A percentile compares a stretch with the other conserved stretches of the same genome.
Conservation (phyloP, 2,888 invertebrate genomes). For the Sminthurinus aureus region DNA sequence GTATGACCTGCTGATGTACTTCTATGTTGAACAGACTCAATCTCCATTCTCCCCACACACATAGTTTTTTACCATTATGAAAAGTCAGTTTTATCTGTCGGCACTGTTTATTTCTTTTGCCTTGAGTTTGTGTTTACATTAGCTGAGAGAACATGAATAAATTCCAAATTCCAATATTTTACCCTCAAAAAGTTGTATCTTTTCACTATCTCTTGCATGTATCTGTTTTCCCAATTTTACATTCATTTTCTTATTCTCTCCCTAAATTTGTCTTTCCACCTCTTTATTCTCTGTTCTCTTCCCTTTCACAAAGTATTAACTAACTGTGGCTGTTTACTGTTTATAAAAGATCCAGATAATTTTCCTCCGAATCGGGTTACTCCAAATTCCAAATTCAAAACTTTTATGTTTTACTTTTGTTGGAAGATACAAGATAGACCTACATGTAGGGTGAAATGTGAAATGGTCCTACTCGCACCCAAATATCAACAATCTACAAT, state of each 20-base stretch:
- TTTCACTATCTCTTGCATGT: conserved; percentile 19
- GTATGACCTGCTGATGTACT: conserved; percentile 26
- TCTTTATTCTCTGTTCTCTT: neutral
- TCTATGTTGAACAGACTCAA: no score
- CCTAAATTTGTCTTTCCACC: neutral
- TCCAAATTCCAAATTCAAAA: neutral
- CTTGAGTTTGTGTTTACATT: conserved; percentile 39
- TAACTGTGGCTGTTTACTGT: neutral
- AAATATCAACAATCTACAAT: no score
- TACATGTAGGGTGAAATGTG: conserved; percentile 19
- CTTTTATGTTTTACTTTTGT: neutral
- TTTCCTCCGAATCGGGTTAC: conserved; percentile 36
- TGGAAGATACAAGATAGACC: no score
- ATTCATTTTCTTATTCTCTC: neutral
- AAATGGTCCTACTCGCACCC: no score
- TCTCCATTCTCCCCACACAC: conserved; percentile 37
- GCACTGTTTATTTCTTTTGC: conserved; percentile 43
- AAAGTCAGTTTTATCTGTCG: conserved; percentile 41
- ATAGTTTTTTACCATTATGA: conserved; percentile 32
- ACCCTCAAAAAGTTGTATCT: conserved; percentile 38
- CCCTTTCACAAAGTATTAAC: conserved; percentile 9
- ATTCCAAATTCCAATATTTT: conserved; percentile 39
- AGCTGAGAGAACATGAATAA: conserved; percentile 39
- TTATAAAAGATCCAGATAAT: neutral
- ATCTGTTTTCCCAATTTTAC: conserved; percentile 27